Evolutionary conservation across 1,140 invertebrate species (phyloP).

Genomic region (Mylabris phalerata): DNA sequence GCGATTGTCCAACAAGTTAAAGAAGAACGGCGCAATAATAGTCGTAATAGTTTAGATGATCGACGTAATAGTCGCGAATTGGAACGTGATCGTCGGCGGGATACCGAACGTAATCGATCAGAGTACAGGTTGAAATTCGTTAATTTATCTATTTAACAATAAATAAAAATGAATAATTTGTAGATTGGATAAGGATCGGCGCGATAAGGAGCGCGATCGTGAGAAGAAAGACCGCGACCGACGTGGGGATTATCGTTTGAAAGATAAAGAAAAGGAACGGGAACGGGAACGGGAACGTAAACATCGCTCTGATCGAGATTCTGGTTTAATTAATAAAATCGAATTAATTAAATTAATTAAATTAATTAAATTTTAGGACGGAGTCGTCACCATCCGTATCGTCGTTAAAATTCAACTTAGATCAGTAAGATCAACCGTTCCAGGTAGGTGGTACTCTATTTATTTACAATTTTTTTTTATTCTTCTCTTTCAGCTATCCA

Average conservation of each 20-base stretch:
- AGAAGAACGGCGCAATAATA: conserved; percentile 27
- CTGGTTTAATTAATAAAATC: conserved; percentile 23
- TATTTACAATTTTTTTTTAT: conserved; percentile 17
- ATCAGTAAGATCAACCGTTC: conserved; percentile 33
- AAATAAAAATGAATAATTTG: neutral
- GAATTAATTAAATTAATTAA: neutral
- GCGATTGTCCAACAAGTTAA: conserved; percentile 31
- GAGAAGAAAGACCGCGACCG: neutral
- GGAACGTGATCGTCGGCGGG: conserved; percentile 17
- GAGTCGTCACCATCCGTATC: conserved; percentile 26
- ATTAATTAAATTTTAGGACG: conserved; percentile 17
- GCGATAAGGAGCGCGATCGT: conserved; percentile 7
- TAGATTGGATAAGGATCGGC: conserved; percentile 8
- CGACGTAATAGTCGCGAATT: conserved; percentile 5
- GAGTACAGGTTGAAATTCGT: conserved; percentile 8
- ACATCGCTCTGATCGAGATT: conserved; percentile 33
- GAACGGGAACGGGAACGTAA: conserved; percentile 34
- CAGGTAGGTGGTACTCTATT: conserved; percentile 38
- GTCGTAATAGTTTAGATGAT: conserved; percentile 17
- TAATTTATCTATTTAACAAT: too few relatives aligned
- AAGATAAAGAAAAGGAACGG: conserved; percentile 19
- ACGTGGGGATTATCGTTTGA: conserved; percentile 16
- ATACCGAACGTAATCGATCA: conserved; percentile 6
- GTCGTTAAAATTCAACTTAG: conserved; percentile 8
- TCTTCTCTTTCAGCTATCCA: conserved; percentile 32